Conservation (phyloP, 2,797 vertebrate species). For the Danio tinwini region DNA sequence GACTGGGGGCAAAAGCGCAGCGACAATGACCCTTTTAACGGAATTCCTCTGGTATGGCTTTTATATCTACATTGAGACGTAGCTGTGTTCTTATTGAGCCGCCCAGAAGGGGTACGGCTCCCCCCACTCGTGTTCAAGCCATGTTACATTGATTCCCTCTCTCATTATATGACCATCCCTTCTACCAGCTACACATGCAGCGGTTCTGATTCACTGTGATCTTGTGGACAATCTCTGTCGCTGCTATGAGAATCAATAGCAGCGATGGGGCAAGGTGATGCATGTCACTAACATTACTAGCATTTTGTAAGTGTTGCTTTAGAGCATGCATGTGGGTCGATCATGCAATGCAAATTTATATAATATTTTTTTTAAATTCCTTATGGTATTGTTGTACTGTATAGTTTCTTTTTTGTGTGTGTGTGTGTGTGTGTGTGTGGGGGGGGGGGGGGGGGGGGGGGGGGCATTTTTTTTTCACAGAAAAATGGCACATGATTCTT, state of each 20-base stretch:
- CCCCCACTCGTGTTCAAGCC: not conserved
- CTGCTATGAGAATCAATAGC: conserved; percentile 47
- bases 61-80: conserved; percentile 30
- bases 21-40: conserved; percentile 25
- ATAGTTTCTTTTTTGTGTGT: too few species aligned
- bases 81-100: conserved; percentile 23
- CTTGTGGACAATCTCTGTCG: conserved; percentile 27
- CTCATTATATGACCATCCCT: conserved; percentile 39
- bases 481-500: too few species aligned
- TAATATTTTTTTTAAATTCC: too few species aligned
- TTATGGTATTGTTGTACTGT: too few species aligned
- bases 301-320: not conserved
- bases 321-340: not conserved
- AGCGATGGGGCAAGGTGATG: conserved; percentile 10
- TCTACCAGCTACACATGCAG: conserved; percentile 28
- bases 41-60: not conserved
- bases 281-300: conserved; percentile 1
- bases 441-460: too few species aligned
- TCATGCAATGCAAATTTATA: too few species aligned
- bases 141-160: conserved; percentile 54
- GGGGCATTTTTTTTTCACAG: too few species aligned
- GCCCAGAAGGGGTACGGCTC: not conserved
- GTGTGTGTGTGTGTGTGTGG: too few species aligned
- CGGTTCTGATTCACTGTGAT: conserved; percentile 45
- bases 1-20: conserved; percentile 12